Evolutionary conservation across 2,113 vertebrate genomes (phyloP), one percentile per base, ranked within the genome.

Genomic region (Corythornis madagascariensis): DNA sequence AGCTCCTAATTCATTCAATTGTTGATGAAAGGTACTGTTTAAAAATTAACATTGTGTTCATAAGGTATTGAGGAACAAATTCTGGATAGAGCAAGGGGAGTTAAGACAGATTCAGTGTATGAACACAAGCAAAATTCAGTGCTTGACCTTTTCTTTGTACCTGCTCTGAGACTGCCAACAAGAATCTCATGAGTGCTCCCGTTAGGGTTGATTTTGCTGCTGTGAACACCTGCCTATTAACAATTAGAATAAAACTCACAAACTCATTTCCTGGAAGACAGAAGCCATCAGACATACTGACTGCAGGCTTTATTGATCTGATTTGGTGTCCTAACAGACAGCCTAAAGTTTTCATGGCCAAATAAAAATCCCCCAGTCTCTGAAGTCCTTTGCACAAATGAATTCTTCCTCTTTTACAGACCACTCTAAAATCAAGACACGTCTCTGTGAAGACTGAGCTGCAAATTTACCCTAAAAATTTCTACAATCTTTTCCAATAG

Each of bases 251-350:
- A 83, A 95, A 92, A 87, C 64, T 91, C 87, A 70, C 38, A 76
- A 33, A 76, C 56, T 95, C 40, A 57, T 93, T 96, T 96, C 87
- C 89, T 94, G 87, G 91, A 93, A 95, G 78, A 67, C 21, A 57
- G 60, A 47, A 86, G 72, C 53, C 80, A 71, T 91, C 75, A 53
- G 72, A 80, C 0, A 0, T 87, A 70, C 77, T 78, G 85, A 77
- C 69, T 96, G 76, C 26, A 77, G 82, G 18, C 48, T 85, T 88
- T 96, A 94, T 92, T 78, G 95, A 92, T 90, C 88, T 82, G 61
- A 71, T 94, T 71, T 95, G 81, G 82, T 56, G n/a, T 85, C 52
- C 75, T 66, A 75, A 66, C 74, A 66, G 43, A 64, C 69, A 83
- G 78, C n/a, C 52, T 90, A 12, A 74, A 77, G 21, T 52, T 89